These are phyloP conservation scores for Medauroidea extradentata DNA, from an alignment of 1,140 invertebrate genomes.

Conservation along the genomic window DNA sequence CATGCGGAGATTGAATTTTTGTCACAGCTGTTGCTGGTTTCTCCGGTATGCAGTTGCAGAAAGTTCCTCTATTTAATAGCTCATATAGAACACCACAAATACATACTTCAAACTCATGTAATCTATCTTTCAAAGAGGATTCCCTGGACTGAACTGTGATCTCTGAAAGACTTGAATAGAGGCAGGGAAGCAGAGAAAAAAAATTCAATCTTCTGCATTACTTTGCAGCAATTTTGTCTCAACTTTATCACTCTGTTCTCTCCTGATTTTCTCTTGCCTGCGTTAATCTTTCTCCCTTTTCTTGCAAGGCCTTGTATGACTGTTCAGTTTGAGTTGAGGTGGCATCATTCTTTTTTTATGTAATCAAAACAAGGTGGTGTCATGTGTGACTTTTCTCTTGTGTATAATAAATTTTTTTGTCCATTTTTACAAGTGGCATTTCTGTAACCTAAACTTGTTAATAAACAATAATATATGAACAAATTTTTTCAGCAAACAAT, in stretches of 20 bases:
- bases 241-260: neutral
- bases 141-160: no score
- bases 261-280: constrained; percentile 1
- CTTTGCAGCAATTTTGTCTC: constrained; percentile 6
- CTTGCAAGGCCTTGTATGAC: neutral
- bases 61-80: no score
- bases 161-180: no score
- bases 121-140: no score
- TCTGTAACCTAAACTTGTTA: constrained; percentile 21
- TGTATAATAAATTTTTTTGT: constrained; percentile 5
- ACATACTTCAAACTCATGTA: no score
- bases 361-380: constrained; percentile 1
- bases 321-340: neutral
- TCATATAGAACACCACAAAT: no score
- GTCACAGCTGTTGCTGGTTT: no score
- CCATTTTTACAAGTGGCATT: constrained; percentile 10
- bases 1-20: no score
- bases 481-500: neutral
- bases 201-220: neutral
- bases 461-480: constrained; percentile 16
- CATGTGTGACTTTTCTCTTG: constrained; percentile 5
- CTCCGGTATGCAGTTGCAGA: no score
- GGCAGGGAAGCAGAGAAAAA: no score
- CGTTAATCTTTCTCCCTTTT: neutral
- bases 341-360: constrained; percentile 5